phyloP scores from a whole-genome alignment of 2,797 vertebrate species.

The Sardinella longiceps region DNA sequence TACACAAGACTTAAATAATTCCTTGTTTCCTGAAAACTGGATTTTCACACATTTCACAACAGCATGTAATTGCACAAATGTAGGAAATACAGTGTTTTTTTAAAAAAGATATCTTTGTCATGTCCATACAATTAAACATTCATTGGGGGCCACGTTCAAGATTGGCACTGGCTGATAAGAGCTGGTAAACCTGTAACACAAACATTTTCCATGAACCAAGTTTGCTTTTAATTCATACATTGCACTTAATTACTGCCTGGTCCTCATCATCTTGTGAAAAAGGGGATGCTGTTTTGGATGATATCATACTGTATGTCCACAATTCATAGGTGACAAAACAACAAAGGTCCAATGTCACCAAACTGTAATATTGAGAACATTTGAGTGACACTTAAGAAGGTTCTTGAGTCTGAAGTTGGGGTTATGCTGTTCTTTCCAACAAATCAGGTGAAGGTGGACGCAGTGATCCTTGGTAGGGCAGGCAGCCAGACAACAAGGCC shows the following conservation, averaged over 20 bases:
- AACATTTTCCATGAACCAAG: too few relatives aligned
- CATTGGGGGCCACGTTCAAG: not conserved
- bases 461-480: not conserved
- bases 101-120: not conserved
- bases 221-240: not conserved
- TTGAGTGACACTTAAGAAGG: not conserved
- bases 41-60: not conserved
- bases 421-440: not conserved
- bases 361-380: not conserved
- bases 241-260: not conserved
- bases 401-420: not conserved
- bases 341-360: not conserved
- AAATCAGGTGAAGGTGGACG: not conserved
- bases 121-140: not conserved
- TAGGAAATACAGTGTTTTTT: not conserved
- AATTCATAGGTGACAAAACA: not conserved
- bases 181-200: too few relatives aligned
- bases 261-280: not conserved
- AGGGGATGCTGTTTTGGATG: not conserved
- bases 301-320: not conserved
- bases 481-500: not conserved
- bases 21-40: not conserved
- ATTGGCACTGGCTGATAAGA: too few relatives aligned
- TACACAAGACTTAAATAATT: not conserved
- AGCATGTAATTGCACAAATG: not conserved